Base-by-base conservation (phyloP, 2,113 vertebrate genomes). In the Opisthocomus hoazin region DNA sequence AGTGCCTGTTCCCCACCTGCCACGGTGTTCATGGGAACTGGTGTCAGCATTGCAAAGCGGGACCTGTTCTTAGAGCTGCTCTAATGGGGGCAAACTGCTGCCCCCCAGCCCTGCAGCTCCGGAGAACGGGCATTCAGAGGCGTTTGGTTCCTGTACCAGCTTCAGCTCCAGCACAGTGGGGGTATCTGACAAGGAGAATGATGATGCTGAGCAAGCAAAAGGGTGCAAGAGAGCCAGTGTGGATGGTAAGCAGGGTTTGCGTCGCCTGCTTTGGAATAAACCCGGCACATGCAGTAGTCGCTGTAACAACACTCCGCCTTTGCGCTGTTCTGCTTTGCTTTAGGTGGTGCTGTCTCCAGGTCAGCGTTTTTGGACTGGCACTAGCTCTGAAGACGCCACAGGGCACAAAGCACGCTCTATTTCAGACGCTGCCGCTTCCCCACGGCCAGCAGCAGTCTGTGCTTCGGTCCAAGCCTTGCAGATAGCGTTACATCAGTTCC, bases 301-400 rank as follows among this genome's bases (percentile, higher is more conserved):
- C 60, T 34, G 39, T 21, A 76, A 64, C 24, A 82, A 45, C 69
- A 53, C 48, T 50, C 34, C 74, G 43, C 53, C 39, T 84, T 81
- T 94, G 46, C 93, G 77, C 21, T 66, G 81, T 78, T 77, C 87
- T 64, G 58, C 19, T 73, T 87, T 73, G 78, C 39, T 92, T 89
- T 73, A 36, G 30, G 29, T 36, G 68, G 18, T 84, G 27, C 64
- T 86, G 41, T 53, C 50, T 80, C 65, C 41, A 82, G 30, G 82
- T 78, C 17, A 92, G 71, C 54, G 27, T 61, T 89, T 81, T 56
- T 76, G 61, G 69, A 41, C 36, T 51, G 65, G 18, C 32, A 16
- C 22, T 57, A 46, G 21, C 45, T 79, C 65, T 39, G 61, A 82
- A 87, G 54, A 65, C 24, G 13, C 22, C 60, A 14, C 0, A 1